Evolutionary conservation across 1,140 invertebrate species (phyloP), one percentile per base, ranked within the genome.

Genomic region (Limonius californicus): DNA sequence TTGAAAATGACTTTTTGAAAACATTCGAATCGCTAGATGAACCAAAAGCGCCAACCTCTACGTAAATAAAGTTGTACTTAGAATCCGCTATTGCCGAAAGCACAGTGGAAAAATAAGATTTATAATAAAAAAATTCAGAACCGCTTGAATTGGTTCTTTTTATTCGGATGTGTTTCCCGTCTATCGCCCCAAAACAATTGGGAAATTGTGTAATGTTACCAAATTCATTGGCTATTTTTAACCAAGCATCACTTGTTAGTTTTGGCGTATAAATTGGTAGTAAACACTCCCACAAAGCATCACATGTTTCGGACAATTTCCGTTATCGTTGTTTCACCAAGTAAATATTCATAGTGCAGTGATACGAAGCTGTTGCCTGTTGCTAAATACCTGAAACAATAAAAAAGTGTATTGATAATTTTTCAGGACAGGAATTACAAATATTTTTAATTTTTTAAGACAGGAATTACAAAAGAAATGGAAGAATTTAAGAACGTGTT

Each of bases 231-330:
- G 57, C 43, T n/a, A 59, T 54, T 30, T 55, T 8, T 53, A 56
- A 56, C 50, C 20, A 61, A 19, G 30, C 27, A 21, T 63, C 6
- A n/a, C 21, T 59, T 23, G 45, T 27, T 11, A 12, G 43, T 30
- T 54, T 39, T 45, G n/a, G 32, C 53, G 50, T 45, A 18, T 56
- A 57, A 12, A 56, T 14, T 32, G 32, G 14, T 27, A 47, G 50
- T 18, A 56, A 55, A 23, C 59, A 61, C 47, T 50, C 18, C 54
- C 63, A 64, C 3, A 64, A 7, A 30, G 45, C 14, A 14, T 50
- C 63, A 61, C 63, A 64, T 32, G 55, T 61, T 50, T 53, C 54
- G 55, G 6, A 64, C 54, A 19, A 61, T 64, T 47, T 42, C 39
- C 19, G 58, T 56, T 18, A 64, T 56, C 18, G 59, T 64, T 30